A percentile compares a stretch with the other conserved stretches of the same genome.
Evolutionary conservation across 2,797 vertebrate species (phyloP).

Genomic region (Hydrolagus colliei): DNA sequence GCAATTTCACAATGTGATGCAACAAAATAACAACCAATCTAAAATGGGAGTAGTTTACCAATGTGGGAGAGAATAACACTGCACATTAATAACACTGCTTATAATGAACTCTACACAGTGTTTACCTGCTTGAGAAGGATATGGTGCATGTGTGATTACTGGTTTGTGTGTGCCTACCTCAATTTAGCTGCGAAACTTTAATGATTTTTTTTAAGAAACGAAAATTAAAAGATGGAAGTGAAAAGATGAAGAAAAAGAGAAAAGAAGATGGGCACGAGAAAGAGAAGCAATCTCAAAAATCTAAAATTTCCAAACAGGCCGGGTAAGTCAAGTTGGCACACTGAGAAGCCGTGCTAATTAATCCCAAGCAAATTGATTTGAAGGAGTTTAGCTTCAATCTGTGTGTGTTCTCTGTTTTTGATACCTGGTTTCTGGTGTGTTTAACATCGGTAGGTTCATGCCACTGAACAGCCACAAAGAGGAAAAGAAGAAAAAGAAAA

Average conservation of each 20-base stretch:
- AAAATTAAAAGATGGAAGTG: constrained; percentile 64
- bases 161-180: not conserved
- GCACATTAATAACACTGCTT: too few relatives aligned
- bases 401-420: not conserved
- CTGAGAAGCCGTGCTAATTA: too few relatives aligned
- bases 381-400: not conserved
- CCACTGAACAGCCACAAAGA: constrained; percentile 65
- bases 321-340: constrained; percentile 55
- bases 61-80: too few relatives aligned
- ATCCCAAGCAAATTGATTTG: too few relatives aligned
- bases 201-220: constrained; percentile 61
- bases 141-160: not conserved
- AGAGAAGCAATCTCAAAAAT: constrained; percentile 64
- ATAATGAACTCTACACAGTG: too few relatives aligned
- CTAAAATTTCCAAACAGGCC: constrained; percentile 51
- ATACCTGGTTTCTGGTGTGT: not conserved
- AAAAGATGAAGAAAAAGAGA: constrained; percentile 67
- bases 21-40: too few relatives aligned
- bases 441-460: constrained; percentile 50
- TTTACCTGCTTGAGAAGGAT: too few relatives aligned
- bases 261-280: constrained; percentile 61
- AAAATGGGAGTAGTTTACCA: too few relatives aligned
- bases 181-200: not conserved
- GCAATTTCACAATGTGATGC: too few relatives aligned
- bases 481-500: constrained; percentile 69